Percentiles rank a stretch among this genome's conserved stretches.
Conservation (phyloP, 2,113 vertebrate species). For the Ictalurus furcatus region DNA sequence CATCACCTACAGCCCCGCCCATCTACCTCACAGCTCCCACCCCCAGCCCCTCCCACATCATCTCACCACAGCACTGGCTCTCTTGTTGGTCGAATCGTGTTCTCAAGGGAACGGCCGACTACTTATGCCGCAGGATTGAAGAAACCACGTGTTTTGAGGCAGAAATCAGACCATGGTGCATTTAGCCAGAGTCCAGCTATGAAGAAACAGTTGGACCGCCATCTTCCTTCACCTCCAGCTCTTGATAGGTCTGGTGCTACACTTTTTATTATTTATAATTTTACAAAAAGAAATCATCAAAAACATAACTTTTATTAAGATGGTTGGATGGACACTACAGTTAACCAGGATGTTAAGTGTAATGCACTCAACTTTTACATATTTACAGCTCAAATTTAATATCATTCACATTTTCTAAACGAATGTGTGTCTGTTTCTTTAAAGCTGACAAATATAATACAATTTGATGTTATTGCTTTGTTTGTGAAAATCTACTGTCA, state of each 20-base stretch:
- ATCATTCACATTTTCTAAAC: not conserved
- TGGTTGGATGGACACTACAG: too few relatives aligned
- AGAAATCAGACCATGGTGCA: slow-evolving; percentile 97
- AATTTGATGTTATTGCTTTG: not conserved
- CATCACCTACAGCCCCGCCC: slow-evolving; percentile 80
- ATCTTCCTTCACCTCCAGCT: slow-evolving; percentile 93
- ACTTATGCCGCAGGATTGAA: slow-evolving; percentile 83
- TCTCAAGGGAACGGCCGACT: slow-evolving; percentile 87
- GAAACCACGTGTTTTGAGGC: slow-evolving; percentile 87
- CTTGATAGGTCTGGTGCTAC: slow-evolving; percentile 73
- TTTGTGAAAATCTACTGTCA: not conserved
- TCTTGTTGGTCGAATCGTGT: slow-evolving; percentile 91
- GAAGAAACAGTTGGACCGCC: slow-evolving; percentile 96
- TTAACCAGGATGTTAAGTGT: not conserved
- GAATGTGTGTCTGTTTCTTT: not conserved
- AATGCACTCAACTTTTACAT: not conserved
- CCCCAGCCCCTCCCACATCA: slow-evolving; percentile 66
- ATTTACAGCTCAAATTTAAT: not conserved
- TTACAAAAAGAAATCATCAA: not conserved
- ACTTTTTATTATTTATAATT: not conserved
- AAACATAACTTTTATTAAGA: not conserved
- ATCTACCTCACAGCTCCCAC: slow-evolving; percentile 74
- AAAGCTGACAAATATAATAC: not conserved
- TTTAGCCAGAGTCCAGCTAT: slow-evolving; percentile 98
- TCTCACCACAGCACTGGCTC: slow-evolving; percentile 79